phyloP scores from a whole-genome alignment of 1,140 invertebrate genomes.

The Meteorus sp. region DNA sequence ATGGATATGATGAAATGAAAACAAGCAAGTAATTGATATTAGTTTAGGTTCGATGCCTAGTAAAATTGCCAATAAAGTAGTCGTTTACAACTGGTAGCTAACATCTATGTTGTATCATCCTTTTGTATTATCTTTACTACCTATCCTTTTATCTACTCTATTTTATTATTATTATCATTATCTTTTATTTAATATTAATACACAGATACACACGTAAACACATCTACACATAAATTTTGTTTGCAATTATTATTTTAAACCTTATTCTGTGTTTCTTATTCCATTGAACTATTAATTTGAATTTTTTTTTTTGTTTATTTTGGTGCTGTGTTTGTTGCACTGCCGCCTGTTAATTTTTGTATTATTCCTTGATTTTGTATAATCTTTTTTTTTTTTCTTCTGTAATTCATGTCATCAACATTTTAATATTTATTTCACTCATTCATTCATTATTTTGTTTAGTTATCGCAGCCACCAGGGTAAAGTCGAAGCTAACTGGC shows the following conservation, averaged over 20 bases:
- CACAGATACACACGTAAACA: too few species aligned
- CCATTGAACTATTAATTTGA: conserved; percentile 11
- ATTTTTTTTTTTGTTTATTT: conserved; percentile 27
- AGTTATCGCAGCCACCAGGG: conserved; percentile 8
- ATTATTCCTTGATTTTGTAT: conserved; percentile 14
- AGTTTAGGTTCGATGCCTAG: conserved; percentile 57
- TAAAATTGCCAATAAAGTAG: conserved; percentile 60
- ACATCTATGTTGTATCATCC: conserved; percentile 54
- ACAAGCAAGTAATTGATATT: conserved; percentile 32
- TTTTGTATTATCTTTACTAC: conserved; percentile 45
- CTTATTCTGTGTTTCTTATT: conserved; percentile 11
- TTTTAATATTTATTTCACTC: too few species aligned
- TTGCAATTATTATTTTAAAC: conserved; percentile 1
- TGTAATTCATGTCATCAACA: too few species aligned
- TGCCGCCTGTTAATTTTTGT: conserved; percentile 19
- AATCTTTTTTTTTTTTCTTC: conserved; percentile 7
- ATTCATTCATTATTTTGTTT: too few species aligned
- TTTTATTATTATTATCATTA: not conserved
- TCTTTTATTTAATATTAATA: not conserved
- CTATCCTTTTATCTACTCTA: not conserved
- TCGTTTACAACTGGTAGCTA: conserved; percentile 58
- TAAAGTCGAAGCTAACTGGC: conserved; percentile 38
- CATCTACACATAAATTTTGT: not conserved
- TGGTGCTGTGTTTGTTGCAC: conserved; percentile 36
- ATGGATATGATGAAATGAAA: conserved; percentile 23